phyloP scores from a whole-genome alignment of 2,113 vertebrate species.

The Cichladusa arquata region DNA sequence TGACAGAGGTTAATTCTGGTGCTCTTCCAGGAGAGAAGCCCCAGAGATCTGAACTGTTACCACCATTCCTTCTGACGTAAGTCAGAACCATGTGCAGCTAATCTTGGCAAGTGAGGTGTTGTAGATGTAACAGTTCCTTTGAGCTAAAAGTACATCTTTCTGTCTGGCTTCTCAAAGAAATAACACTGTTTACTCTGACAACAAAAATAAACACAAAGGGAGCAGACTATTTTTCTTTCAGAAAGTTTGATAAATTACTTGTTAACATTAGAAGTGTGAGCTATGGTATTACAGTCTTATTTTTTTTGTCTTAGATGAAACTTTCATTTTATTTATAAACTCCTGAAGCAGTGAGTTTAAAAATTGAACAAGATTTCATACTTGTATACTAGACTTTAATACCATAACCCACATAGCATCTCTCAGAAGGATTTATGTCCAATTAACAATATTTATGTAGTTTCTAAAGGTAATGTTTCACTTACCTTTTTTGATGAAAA shows the following conservation, averaged over 20 bases:
- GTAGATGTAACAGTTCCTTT: background rate
- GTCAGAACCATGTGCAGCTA: background rate
- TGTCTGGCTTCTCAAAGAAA: background rate
- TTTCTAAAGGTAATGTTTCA: background rate
- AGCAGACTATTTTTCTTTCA: background rate
- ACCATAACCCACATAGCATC: background rate
- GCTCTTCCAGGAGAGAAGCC: background rate
- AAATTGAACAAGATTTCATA: background rate
- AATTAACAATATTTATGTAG: background rate
- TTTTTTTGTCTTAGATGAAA: background rate
- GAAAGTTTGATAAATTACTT: background rate
- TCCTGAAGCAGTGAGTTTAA: background rate
- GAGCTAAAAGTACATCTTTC: background rate
- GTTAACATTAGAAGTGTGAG: background rate
- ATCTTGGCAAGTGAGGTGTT: background rate
- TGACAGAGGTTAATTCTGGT: background rate
- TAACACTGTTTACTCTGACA: background rate
- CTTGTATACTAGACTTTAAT: background rate
- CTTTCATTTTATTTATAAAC: background rate
- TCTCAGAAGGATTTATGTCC: background rate
- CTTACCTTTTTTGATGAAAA: conserved; percentile 88
- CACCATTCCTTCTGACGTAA: background rate
- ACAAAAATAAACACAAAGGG: background rate
- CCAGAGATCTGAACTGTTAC: background rate
- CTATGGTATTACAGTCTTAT: background rate